phyloP scores from a whole-genome alignment of 2,797 vertebrate genomes.

The Adrianichthys oophorus region DNA sequence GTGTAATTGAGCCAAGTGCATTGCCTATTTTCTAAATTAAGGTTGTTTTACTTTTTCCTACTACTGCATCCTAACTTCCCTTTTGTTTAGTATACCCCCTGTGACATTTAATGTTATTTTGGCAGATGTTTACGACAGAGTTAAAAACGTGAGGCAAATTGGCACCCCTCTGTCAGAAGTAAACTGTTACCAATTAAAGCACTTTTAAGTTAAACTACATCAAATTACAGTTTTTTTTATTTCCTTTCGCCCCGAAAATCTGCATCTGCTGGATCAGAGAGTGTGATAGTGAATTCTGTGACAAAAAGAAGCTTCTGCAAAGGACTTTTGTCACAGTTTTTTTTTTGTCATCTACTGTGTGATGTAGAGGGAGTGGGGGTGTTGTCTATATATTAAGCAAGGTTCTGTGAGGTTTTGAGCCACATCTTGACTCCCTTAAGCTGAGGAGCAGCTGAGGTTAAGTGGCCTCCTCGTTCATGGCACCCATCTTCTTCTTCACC shows the following conservation, averaged over 20 bases:
- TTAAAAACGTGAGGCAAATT: conserved; percentile 57
- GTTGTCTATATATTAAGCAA: conserved; percentile 81
- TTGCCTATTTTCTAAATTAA: too few species aligned
- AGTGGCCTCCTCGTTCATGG: conserved; percentile 80
- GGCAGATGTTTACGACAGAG: conserved; percentile 58
- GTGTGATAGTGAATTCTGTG: conserved; percentile 59
- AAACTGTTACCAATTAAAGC: conserved; percentile 52
- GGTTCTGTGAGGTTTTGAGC: conserved; percentile 74
- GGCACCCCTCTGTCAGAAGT: conserved; percentile 45
- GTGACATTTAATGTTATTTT: conserved; percentile 37
- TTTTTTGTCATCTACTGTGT: conserved; percentile 66
- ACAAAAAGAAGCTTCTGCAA: conserved; percentile 45
- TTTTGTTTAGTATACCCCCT: conserved; percentile 30
- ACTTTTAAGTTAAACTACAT: conserved; percentile 60
- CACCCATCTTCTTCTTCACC: conserved; percentile 77
- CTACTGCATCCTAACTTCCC: neutral
- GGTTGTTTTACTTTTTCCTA: neutral
- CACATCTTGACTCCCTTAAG: conserved; percentile 84
- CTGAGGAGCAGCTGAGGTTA: conserved; percentile 83
- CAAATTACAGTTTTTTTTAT: conserved; percentile 58
- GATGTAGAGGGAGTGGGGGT: conserved; percentile 27
- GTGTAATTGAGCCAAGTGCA: too few species aligned
- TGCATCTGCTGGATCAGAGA: conserved; percentile 58
- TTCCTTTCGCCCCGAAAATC: conserved; percentile 42
- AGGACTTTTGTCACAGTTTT: conserved; percentile 15